Conservation (phyloP, 2,113 vertebrate species). For the Hydrochoerus hydrochaeris region DNA sequence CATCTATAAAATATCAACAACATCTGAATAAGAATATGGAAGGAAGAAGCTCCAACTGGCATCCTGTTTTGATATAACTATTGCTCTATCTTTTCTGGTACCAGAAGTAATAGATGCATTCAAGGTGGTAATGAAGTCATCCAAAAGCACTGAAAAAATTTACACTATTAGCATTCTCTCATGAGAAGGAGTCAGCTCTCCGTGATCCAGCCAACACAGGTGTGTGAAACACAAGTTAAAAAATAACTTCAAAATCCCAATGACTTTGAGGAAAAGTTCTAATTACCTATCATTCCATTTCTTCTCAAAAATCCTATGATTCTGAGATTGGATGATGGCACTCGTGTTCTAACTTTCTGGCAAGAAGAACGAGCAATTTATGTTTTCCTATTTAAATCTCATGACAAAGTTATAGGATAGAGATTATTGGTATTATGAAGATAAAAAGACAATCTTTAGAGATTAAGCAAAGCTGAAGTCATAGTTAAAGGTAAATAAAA, state of each 20-base stretch:
- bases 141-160: background rate
- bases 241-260: background rate
- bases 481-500: conserved; percentile 13
- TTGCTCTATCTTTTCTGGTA: background rate
- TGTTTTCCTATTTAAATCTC: conserved; percentile 3
- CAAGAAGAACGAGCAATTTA: background rate
- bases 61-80: fast-evolving
- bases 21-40: fast-evolving
- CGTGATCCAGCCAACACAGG: conserved; percentile 4
- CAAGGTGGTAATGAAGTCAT: background rate
- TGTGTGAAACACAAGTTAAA: background rate
- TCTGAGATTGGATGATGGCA: background rate
- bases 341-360: background rate
- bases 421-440: background rate
- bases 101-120: background rate
- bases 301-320: background rate
- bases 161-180: background rate
- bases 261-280: conserved; percentile 1
- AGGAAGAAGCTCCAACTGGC: background rate
- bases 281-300: background rate
- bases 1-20: background rate
- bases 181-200: background rate
- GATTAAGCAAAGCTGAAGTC: background rate
- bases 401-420: background rate
- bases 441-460: background rate